These are phyloP conservation scores for Ceratitis capitata DNA, from an alignment of 1,140 invertebrate species.

Conservation along the genomic window DNA sequence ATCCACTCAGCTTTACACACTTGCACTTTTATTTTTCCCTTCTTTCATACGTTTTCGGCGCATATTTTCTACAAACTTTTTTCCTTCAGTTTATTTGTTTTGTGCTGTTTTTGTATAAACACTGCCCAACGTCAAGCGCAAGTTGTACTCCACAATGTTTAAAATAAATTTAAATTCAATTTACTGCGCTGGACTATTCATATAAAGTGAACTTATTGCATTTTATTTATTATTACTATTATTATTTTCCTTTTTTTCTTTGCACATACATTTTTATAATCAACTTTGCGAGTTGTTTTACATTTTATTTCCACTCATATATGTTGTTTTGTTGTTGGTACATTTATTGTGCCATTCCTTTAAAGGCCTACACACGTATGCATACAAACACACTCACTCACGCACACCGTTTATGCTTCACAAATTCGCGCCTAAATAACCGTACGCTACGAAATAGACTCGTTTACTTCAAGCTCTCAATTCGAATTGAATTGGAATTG, in stretches of 20 bases:
- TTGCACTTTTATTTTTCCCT: background rate
- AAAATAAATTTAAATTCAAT: background rate
- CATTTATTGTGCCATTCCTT: background rate
- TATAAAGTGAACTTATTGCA: background rate
- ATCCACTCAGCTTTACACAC: no score
- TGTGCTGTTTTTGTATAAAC: background rate
- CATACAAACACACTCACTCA: background rate
- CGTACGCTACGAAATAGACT: background rate
- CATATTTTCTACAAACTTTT: background rate
- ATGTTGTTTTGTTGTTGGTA: background rate
- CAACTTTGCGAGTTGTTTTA: background rate
- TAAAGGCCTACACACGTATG: background rate
- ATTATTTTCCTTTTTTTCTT: background rate
- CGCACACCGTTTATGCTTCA: constrained; percentile 14
- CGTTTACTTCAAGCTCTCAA: constrained; percentile 16
- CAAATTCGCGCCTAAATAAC: background rate
- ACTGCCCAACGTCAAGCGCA: no score
- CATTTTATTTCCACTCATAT: background rate
- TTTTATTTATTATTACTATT: background rate
- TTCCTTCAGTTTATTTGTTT: background rate
- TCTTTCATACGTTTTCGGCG: background rate
- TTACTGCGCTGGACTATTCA: no score
- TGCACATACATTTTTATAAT: background rate
- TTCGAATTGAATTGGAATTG: constrained; percentile 14
- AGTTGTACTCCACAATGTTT: no score